phyloP scores from a whole-genome alignment of 2,888 invertebrate genomes.

The Ditula angustiorana region DNA sequence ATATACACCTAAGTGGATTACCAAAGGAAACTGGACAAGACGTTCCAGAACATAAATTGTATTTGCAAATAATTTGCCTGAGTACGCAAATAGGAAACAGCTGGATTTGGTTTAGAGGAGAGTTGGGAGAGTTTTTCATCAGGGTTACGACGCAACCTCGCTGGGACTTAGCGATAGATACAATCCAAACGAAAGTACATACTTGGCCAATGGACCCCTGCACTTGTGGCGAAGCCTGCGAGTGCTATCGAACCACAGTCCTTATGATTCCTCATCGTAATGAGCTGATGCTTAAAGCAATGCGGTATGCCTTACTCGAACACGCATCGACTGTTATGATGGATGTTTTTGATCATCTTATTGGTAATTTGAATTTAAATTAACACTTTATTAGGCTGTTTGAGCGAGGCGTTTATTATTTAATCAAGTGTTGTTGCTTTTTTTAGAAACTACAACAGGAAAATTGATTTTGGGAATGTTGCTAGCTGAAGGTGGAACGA shows the following conservation, averaged over 20 bases:
- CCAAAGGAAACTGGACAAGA: conserved; percentile 66
- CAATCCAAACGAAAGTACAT: conserved; percentile 62
- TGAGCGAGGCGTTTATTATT: neutral
- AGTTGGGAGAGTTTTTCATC: conserved; percentile 73
- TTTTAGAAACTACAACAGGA: conserved; percentile 71
- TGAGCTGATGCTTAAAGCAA: conserved; percentile 70
- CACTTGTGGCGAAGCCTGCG: conserved; percentile 74
- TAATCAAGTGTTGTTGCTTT: conserved; percentile 13
- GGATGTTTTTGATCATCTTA: conserved; percentile 67
- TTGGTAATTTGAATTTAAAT: conserved; percentile 58
- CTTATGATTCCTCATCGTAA: conserved; percentile 74
- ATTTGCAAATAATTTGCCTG: conserved; percentile 71
- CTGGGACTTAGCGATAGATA: conserved; percentile 73
- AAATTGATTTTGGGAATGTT: conserved; percentile 70
- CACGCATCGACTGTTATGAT: conserved; percentile 72
- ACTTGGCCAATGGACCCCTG: conserved; percentile 74
- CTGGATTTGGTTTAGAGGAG: conserved; percentile 77
- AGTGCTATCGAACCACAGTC: conserved; percentile 72
- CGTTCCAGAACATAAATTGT: conserved; percentile 64
- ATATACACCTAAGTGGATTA: conserved; percentile 60
- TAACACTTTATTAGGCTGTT: neutral
- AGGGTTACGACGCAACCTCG: conserved; percentile 72
- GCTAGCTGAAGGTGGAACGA: conserved; percentile 70
- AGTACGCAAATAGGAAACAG: conserved; percentile 68
- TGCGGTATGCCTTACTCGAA: conserved; percentile 71